Percentiles rank a stretch among this genome's conserved stretches.
Evolutionary conservation across 2,113 vertebrate species (phyloP).

Genomic region (Melanocharis versteri): DNA sequence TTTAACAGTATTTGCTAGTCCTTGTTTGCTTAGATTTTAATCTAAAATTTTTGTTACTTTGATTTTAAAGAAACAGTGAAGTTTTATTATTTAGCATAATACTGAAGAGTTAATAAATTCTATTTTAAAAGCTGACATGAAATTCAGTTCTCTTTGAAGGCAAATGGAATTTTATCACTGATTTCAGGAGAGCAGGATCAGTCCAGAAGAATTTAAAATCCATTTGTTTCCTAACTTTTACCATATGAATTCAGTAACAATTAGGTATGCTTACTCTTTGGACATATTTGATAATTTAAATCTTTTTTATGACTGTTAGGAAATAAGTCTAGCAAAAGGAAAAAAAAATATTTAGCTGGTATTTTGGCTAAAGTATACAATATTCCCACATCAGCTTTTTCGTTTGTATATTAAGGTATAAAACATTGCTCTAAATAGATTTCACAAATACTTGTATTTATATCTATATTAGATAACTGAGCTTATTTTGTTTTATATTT

Average conservation of each 20-base stretch:
- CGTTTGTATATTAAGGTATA: background rate
- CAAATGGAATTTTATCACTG: background rate
- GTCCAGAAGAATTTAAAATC: background rate
- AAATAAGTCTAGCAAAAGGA: background rate
- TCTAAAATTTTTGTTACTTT: background rate
- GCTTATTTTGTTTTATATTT: slow-evolving; percentile 45
- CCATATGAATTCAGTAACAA: background rate
- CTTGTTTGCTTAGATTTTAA: background rate
- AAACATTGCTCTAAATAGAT: slow-evolving; percentile 9
- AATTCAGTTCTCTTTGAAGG: background rate
- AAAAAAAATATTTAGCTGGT: background rate
- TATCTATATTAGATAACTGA: slow-evolving; percentile 23
- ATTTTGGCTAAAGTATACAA: background rate
- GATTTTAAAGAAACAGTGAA: background rate
- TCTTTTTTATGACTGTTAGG: background rate
- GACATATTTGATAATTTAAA: background rate
- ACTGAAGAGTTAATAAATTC: background rate
- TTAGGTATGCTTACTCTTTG: background rate
- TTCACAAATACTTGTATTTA: slow-evolving; percentile 22
- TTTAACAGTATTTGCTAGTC: background rate
- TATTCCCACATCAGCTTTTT: background rate
- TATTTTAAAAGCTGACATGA: background rate
- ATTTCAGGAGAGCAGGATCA: background rate
- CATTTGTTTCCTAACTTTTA: background rate
- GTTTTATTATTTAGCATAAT: background rate